Evolutionary conservation across 2,113 vertebrate species (phyloP).

Genomic region (Eurystomus gularis): DNA sequence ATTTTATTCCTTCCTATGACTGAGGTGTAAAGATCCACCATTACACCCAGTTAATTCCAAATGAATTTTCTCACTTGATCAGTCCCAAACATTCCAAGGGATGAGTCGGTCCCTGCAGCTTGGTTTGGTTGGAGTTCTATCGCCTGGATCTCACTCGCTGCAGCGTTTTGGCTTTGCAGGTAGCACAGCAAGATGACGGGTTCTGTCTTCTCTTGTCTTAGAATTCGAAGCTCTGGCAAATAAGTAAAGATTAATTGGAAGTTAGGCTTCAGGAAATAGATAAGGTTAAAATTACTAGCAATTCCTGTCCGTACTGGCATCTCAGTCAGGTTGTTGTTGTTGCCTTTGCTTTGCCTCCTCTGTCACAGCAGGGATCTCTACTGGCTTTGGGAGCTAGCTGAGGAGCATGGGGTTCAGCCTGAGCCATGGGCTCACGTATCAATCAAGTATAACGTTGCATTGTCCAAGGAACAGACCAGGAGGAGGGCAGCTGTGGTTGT

Average conservation of each 20-base stretch:
- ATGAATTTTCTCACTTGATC: background rate
- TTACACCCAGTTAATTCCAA: background rate
- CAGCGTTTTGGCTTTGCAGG: background rate
- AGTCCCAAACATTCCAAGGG: background rate
- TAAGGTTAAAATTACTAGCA: background rate
- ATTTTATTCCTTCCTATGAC: background rate
- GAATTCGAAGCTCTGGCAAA: background rate
- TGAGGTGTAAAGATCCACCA: background rate
- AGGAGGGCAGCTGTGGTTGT: background rate
- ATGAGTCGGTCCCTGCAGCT: too few species aligned
- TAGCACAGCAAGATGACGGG: background rate
- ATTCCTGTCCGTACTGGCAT: background rate
- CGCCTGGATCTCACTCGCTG: too few species aligned
- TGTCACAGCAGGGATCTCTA: background rate
- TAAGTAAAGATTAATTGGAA: background rate
- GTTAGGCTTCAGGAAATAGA: background rate
- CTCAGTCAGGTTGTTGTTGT: background rate
- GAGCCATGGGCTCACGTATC: rapidly evolving
- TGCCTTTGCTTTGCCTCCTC: background rate
- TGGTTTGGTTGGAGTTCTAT: too few species aligned
- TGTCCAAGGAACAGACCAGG: background rate
- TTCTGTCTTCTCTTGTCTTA: background rate
- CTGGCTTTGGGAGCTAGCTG: background rate
- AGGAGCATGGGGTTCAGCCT: rapidly evolving
- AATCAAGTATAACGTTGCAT: background rate